Percentiles rank a stretch among this genome's conserved stretches.
Evolutionary conservation across 2,113 vertebrate species (phyloP).

Genomic region (Oreocharis arfaki): DNA sequence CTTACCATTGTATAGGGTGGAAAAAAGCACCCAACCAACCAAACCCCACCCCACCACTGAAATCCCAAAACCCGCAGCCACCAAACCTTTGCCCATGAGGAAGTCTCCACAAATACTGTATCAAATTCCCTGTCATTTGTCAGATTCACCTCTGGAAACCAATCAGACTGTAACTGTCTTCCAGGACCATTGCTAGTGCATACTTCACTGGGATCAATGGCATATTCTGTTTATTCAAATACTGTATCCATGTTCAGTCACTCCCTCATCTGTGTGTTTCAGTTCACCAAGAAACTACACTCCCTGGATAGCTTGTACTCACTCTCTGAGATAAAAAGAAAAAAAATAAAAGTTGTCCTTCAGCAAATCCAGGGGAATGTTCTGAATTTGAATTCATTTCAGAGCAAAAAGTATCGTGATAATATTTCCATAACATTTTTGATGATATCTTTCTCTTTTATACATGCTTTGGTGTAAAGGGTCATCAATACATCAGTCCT

Average conservation of each 20-base stretch:
- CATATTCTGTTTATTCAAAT: not conserved
- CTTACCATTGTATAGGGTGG: not conserved
- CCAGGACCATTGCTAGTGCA: not conserved
- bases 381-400: not conserved
- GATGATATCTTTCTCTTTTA: not conserved
- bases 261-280: not conserved
- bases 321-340: not conserved
- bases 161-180: not conserved
- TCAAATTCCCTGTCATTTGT: not conserved
- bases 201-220: not conserved
- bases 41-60: fast-evolving
- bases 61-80: fast-evolving
- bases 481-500: not conserved
- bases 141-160: not conserved
- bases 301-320: not conserved
- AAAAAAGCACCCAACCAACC: not conserved
- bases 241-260: not conserved
- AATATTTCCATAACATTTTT: not conserved
- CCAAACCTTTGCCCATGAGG: not conserved
- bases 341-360: not conserved
- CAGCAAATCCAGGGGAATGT: not conserved
- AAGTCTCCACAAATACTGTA: not conserved
- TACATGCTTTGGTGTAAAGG: not conserved
- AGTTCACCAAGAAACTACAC: not conserved
- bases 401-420: not conserved